Conservation (phyloP, 2,888 invertebrate species). For the Melieria crassipennis region DNA sequence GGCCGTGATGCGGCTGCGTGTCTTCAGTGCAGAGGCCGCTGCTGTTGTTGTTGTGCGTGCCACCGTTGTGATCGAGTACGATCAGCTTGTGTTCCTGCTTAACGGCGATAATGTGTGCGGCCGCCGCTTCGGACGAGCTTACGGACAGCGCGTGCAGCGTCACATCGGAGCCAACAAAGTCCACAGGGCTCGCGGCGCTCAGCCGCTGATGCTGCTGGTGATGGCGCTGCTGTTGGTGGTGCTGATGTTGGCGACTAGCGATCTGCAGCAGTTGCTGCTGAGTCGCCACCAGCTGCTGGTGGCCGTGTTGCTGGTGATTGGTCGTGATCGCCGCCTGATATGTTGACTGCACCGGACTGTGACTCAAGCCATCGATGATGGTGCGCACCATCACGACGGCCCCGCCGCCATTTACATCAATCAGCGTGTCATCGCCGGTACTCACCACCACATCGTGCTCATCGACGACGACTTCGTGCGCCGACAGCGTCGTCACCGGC, state of each 20-base stretch:
- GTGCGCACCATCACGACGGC: conserved; percentile 62
- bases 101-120: conserved; percentile 49
- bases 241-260: conserved; percentile 37
- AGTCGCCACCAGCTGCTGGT: conserved; percentile 31
- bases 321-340: conserved; percentile 44
- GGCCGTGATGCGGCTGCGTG: conserved; percentile 9
- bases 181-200: conserved; percentile 48
- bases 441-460: conserved; percentile 40
- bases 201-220: conserved; percentile 45
- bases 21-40: conserved; percentile 32
- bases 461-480: conserved; percentile 39
- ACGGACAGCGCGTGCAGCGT: conserved; percentile 55
- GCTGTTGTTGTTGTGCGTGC: conserved; percentile 29
- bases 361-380: conserved; percentile 55
- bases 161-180: conserved; percentile 54
- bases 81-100: conserved; percentile 58
- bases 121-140: conserved; percentile 44
- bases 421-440: conserved; percentile 29
- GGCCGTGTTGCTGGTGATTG: neutral
- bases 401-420: conserved; percentile 44
- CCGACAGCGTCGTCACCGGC: conserved; percentile 35
- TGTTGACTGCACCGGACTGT: conserved; percentile 46
- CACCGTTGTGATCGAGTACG: conserved; percentile 45
- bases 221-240: conserved; percentile 43
- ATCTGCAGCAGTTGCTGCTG: conserved; percentile 46